Base-by-base conservation (phyloP, 1,140 invertebrate genomes). In the Apolygus lucorum region DNA sequence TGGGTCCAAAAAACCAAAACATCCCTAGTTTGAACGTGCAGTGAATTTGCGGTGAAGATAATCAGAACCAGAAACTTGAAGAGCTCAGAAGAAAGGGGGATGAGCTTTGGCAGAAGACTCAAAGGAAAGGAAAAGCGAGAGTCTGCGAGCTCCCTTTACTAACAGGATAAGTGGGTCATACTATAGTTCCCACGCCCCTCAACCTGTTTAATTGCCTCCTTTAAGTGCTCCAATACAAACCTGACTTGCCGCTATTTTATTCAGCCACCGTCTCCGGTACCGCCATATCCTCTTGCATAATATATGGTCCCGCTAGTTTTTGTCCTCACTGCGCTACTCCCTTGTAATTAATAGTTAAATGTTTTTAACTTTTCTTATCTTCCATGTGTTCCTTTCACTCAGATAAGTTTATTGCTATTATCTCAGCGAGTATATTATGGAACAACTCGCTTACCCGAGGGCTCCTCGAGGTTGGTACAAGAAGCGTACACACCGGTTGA, bases 181-280 rank as follows among this genome's bases (percentile, higher is more conserved):
- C 34, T 49, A 17, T 49, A 49, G 62, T 63, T 63, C 62, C 62
- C 62, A 63, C 62, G 62, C 62, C 62, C 26, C 62, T 63, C 62
- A 63, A 63, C 62, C 62, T 63, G 62, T 63, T 63, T 63, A 63
- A 63, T 63, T 63, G 62, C 62, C 21, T 21, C 17, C 34, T 21
- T 63, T 63, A 63, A 63, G 62, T 63, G 62, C 62, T 63, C 62
- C 62, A 63, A 63, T 63, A 63, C 21, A 27, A 63, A 63, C 62
- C 62, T 26, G 62, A 22, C 26, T 26, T 17, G 62, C 62, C 62
- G 26, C 62, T 63, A 63, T 63, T 63, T 63, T 63, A 63, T 63
- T n/a, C n/a, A n/a, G n/a, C 26, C 62, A 63, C 21, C 62, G 62
- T 63, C 62, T 63, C 26, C 26, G 17, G 21, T 26, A 26, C 62